Conservation (phyloP, 1,140 invertebrate species). For the Euwallacea fornicatus region DNA sequence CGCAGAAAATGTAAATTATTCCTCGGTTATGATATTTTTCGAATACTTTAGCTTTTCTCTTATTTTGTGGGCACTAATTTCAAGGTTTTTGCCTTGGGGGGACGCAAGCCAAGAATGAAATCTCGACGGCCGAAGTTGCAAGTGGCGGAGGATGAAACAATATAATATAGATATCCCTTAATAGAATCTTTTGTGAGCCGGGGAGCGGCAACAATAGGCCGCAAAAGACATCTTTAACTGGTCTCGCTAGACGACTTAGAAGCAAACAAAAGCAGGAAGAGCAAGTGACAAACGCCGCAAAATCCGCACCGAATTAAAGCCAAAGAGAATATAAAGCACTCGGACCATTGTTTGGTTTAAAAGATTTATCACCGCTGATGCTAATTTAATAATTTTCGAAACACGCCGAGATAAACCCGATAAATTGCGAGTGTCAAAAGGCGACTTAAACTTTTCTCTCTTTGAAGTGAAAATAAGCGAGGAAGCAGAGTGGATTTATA, state of each 20-base stretch:
- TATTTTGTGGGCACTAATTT: background rate
- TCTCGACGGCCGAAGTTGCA: background rate
- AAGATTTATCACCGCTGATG: constrained; percentile 34
- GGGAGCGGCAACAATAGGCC: constrained; percentile 25
- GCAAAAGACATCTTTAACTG: constrained; percentile 35
- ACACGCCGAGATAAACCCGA: constrained; percentile 30
- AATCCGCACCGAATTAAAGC: constrained; percentile 30
- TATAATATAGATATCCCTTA: constrained; percentile 23
- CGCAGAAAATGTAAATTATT: constrained; percentile 27
- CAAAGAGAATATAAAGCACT: constrained; percentile 34
- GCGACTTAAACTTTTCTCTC: constrained; percentile 28
- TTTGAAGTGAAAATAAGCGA: constrained; percentile 30
- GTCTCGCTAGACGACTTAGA: constrained; percentile 13
- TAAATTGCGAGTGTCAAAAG: constrained; percentile 35
- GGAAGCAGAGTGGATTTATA: constrained; percentile 26
- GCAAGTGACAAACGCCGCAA: constrained; percentile 27
- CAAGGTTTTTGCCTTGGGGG: too few species aligned
- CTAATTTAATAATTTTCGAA: constrained; percentile 37
- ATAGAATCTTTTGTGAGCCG: constrained; percentile 26
- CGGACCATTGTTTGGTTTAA: constrained; percentile 28
- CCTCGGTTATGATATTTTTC: constrained; percentile 22
- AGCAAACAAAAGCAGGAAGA: constrained; percentile 23
- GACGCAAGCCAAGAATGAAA: background rate
- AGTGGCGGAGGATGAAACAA: constrained; percentile 15
- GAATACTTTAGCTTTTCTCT: constrained; percentile 14